Conservation (phyloP, 2,113 vertebrate genomes). For the Scatophagus argus region DNA sequence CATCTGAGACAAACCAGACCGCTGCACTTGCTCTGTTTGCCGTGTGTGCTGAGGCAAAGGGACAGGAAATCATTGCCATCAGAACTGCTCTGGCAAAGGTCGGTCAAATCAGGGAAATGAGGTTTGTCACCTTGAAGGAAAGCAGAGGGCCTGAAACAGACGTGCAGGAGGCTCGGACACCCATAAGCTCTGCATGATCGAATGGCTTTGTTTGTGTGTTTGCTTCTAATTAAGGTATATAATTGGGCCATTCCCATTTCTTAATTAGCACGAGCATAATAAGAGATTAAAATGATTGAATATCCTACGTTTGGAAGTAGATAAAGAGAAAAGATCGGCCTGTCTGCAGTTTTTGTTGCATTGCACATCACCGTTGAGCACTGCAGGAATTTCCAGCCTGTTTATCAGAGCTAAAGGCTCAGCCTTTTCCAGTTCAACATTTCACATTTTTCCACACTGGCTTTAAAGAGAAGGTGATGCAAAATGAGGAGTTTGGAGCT, state of each 20-base stretch:
- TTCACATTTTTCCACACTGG: background rate
- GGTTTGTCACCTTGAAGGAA: constrained; percentile 91
- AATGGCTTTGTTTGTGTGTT: constrained; percentile 33
- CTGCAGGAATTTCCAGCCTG: background rate
- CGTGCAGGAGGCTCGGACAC: constrained; percentile 9
- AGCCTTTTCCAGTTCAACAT: background rate
- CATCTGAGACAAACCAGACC: constrained; percentile 81
- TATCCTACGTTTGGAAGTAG: constrained; percentile 22
- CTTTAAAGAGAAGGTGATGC: background rate
- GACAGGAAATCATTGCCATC: constrained; percentile 96
- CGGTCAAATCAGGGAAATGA: constrained; percentile 91
- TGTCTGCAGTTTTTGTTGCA: constrained; percentile 15
- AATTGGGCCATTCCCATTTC: constrained; percentile 43
- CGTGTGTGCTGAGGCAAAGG: constrained; percentile 85
- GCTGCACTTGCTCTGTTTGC: constrained; percentile 77
- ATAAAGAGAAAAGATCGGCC: constrained; percentile 11
- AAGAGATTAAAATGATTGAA: constrained; percentile 53
- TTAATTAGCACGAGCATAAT: constrained; percentile 54
- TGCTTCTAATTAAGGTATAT: constrained; percentile 46
- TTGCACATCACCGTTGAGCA: background rate
- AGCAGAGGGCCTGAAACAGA: constrained; percentile 64
- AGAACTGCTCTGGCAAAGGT: constrained; percentile 92
- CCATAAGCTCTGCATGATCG: constrained; percentile 7
- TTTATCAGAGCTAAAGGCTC: constrained; percentile 13
- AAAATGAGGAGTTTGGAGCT: background rate